Conservation (phyloP, 2,113 vertebrate genomes). For the Hypocryptadius cinnamomeus region DNA sequence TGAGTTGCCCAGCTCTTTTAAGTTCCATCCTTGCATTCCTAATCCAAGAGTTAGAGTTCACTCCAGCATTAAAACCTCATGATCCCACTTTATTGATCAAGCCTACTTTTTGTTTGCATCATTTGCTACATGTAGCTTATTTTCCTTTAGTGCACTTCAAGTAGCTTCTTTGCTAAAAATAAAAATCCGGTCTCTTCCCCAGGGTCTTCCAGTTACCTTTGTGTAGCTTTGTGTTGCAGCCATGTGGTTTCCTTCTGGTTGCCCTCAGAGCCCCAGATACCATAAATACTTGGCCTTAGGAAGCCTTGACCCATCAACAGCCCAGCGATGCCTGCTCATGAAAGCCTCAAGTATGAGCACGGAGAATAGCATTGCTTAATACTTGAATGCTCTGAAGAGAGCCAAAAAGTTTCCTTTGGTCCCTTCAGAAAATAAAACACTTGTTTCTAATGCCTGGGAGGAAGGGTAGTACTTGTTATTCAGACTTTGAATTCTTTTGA, state of each 20-base stretch:
- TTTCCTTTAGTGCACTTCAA: not conserved
- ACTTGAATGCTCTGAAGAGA: not conserved
- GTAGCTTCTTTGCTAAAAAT: conserved; percentile 14
- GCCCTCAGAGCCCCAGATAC: not conserved
- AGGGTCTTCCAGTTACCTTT: not conserved
- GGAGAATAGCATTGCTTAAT: not conserved
- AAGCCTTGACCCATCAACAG: not conserved
- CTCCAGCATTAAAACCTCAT: not conserved
- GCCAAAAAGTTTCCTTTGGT: not conserved
- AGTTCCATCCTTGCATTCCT: not conserved
- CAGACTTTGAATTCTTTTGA: not conserved
- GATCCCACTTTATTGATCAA: not conserved
- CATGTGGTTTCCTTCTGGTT: conserved; percentile 21
- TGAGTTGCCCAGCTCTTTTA: not conserved
- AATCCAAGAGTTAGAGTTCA: not conserved
- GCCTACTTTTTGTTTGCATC: not conserved
- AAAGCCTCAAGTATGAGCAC: not conserved
- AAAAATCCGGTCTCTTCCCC: not conserved
- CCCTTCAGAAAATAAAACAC: not conserved
- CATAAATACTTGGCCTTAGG: not conserved
- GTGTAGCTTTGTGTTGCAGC: not conserved
- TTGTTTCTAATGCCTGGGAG: not conserved
- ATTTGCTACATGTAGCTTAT: not conserved
- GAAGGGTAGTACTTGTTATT: not conserved
- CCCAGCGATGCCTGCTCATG: not conserved